A percentile compares a stretch with the other conserved stretches of the same genome.
phyloP scores from a whole-genome alignment of 2,797 vertebrate species.

The Ctenopoma multispine region DNA sequence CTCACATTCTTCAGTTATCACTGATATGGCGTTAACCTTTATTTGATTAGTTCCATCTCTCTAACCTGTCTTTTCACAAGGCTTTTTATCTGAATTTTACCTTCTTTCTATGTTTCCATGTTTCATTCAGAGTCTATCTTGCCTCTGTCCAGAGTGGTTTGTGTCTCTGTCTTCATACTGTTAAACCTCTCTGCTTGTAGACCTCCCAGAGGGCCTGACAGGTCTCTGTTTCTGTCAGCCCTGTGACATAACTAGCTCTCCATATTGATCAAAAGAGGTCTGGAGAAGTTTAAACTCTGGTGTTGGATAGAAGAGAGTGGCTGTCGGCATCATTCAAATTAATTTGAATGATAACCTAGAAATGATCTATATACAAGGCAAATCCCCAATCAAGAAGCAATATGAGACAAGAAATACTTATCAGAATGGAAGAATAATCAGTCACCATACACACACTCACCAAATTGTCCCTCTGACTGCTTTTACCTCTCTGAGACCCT shows the following conservation, averaged over 20 bases:
- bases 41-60: constrained; percentile 51
- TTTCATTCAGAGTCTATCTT: constrained; percentile 46
- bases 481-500: constrained; percentile 40
- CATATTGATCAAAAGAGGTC: constrained; percentile 36
- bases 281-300: constrained; percentile 38
- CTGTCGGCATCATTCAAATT: constrained; percentile 41
- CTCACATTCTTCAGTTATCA: constrained; percentile 15
- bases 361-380: background rate
- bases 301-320: constrained; percentile 48
- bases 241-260: constrained; percentile 5
- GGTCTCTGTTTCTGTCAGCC: constrained; percentile 24
- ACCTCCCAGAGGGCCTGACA: constrained; percentile 33
- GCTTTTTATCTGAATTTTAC: constrained; percentile 20
- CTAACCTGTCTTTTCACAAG: constrained; percentile 22
- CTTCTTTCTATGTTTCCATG: constrained; percentile 23
- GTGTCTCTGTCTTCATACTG: constrained; percentile 46
- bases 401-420: constrained; percentile 4
- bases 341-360: constrained; percentile 33
- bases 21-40: constrained; percentile 25
- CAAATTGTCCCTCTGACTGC: constrained; percentile 41
- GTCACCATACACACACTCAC: constrained; percentile 28
- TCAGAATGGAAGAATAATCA: background rate
- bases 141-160: constrained; percentile 41
- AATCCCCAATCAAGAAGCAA: background rate
- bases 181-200: constrained; percentile 55